Percentiles rank a stretch among this genome's conserved stretches.
Evolutionary conservation across 1,140 invertebrate species (phyloP).

Genomic region (Aplysia californica): DNA sequence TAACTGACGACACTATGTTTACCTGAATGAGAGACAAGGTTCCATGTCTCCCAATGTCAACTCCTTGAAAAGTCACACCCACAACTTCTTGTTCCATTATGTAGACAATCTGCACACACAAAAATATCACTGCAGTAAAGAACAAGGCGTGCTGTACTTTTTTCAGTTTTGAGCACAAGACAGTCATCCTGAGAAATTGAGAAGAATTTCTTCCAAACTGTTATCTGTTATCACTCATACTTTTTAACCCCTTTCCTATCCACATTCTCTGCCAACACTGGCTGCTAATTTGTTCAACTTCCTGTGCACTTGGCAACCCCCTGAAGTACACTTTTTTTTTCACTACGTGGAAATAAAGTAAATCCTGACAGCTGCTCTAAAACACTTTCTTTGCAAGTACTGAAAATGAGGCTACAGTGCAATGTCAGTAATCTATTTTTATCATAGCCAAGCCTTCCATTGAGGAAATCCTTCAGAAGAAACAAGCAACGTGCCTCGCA

Average conservation of each 20-base stretch:
- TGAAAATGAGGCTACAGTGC: not conserved
- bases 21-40: slow-evolving; percentile 13
- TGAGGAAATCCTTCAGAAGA: not conserved
- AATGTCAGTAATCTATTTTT: not conserved
- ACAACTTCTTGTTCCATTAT: slow-evolving; percentile 10
- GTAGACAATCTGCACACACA: not conserved
- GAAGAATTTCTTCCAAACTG: not conserved
- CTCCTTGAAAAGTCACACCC: slow-evolving; percentile 9
- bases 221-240: not conserved
- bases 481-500: not conserved
- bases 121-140: not conserved
- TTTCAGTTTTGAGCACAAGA: not conserved
- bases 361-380: no score
- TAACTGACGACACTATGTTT: no score
- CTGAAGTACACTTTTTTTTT: no score
- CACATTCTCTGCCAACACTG: not conserved
- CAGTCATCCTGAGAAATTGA: not conserved
- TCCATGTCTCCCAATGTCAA: slow-evolving; percentile 10
- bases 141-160: no score
- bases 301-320: no score
- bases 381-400: no score
- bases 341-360: no score
- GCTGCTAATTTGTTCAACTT: no score
- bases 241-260: not conserved
- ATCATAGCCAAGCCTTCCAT: no score